Percentiles rank a stretch among this genome's conserved stretches.
phyloP scores from a whole-genome alignment of 2,888 invertebrate genomes.

The Dromius quadrimaculatus region DNA sequence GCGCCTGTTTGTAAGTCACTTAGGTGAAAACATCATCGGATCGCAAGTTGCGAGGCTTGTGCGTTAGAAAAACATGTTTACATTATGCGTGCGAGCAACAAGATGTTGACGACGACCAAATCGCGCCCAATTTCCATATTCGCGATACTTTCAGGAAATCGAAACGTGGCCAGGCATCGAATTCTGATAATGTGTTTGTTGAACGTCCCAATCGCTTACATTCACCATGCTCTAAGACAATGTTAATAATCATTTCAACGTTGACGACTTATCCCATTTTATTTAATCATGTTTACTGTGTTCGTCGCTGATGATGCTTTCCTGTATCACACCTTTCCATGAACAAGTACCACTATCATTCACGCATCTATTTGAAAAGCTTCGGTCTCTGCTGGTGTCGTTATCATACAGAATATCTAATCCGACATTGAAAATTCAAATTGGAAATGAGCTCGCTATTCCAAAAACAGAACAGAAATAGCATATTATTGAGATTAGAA shows the following conservation, averaged over 20 bases:
- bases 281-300: not conserved
- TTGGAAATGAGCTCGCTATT: too few relatives aligned
- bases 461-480: too few relatives aligned
- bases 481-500: too few relatives aligned
- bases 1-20: conserved; percentile 12
- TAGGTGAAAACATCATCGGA: conserved; percentile 33
- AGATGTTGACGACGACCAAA: conserved; percentile 9
- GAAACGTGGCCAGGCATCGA: conserved; percentile 38
- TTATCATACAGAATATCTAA: too few relatives aligned
- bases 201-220: not conserved
- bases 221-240: not conserved
- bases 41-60: not conserved
- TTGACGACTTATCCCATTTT: not conserved
- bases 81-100: conserved; percentile 46
- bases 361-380: too few relatives aligned
- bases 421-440: too few relatives aligned
- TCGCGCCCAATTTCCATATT: conserved; percentile 38
- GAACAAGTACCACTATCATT: too few relatives aligned
- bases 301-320: too few relatives aligned
- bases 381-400: too few relatives aligned
- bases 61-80: conserved; percentile 45
- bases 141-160: conserved; percentile 17
- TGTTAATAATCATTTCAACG: conserved; percentile 12
- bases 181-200: conserved; percentile 34
- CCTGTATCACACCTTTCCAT: too few relatives aligned